Percentiles rank a stretch among this genome's conserved stretches.
Evolutionary conservation across 2,113 vertebrate genomes (phyloP).

Genomic region (Clarias gariepinus): DNA sequence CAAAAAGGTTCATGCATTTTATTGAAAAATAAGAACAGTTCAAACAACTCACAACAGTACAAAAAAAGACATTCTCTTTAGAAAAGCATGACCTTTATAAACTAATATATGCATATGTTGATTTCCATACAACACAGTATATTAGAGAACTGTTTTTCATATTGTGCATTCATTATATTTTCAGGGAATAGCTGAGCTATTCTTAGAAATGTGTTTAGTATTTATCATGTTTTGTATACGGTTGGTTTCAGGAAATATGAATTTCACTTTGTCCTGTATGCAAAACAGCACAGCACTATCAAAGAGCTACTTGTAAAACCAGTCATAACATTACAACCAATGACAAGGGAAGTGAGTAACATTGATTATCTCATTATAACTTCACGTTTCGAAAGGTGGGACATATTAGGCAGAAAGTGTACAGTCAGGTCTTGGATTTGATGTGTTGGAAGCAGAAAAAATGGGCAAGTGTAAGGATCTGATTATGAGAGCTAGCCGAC

Average conservation of each 20-base stretch:
- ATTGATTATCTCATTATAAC: too few relatives aligned
- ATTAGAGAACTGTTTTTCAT: neutral
- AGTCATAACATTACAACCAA: too few relatives aligned
- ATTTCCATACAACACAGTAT: constrained; percentile 21
- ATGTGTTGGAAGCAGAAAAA: too few relatives aligned
- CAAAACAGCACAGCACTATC: neutral
- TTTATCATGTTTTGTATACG: neutral
- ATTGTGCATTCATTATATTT: neutral
- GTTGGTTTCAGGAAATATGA: neutral
- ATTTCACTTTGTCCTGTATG: neutral
- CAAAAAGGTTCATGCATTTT: constrained; percentile 52
- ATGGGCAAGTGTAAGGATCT: too few relatives aligned
- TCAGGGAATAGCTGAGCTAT: neutral
- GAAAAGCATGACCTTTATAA: neutral
- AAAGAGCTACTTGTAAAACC: too few relatives aligned
- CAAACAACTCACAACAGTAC: neutral
- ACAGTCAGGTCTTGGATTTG: too few relatives aligned
- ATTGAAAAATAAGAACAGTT: neutral
- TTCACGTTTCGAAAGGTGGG: too few relatives aligned
- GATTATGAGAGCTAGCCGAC: too few relatives aligned
- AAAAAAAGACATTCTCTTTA: neutral
- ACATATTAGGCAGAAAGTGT: too few relatives aligned
- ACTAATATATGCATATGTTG: neutral
- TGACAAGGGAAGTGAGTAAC: too few relatives aligned
- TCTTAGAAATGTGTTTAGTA: neutral